Evolutionary conservation across 2,888 invertebrate species (phyloP).

Genomic region (Ormyrus thymus): DNA sequence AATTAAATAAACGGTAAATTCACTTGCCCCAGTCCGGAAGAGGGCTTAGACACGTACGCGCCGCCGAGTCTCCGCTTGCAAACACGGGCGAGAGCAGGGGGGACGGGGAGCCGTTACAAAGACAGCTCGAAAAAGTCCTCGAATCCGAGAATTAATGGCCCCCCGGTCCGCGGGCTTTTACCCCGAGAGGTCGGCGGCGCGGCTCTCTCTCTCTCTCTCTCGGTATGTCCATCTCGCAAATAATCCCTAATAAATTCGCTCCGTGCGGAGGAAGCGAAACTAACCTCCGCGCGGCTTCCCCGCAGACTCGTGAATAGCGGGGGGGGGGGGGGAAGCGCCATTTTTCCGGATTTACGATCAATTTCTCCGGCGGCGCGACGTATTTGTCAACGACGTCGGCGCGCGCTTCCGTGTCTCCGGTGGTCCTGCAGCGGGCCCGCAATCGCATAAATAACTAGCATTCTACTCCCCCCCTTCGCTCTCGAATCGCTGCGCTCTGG

Average conservation of each 20-base stretch:
- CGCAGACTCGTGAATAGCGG: conserved; percentile 1
- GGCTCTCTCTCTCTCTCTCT: not conserved
- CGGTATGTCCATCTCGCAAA: conserved; percentile 1
- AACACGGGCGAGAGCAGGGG: not conserved
- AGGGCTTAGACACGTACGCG: not conserved
- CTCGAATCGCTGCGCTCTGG: not conserved
- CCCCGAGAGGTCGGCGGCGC: not conserved
- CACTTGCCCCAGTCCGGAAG: too few relatives aligned
- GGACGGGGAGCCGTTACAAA: not conserved
- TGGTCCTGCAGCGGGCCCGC: not conserved
- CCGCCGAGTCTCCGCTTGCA: not conserved
- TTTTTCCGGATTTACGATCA: conserved; percentile 52
- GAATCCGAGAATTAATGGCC: conserved; percentile 42
- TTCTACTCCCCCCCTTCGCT: not conserved
- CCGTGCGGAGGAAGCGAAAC: not conserved
- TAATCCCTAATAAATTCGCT: conserved; percentile 40
- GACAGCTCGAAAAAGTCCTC: not conserved
- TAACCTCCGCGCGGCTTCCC: not conserved
- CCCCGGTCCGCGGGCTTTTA: too few relatives aligned
- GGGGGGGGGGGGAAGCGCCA: conserved; percentile 9
- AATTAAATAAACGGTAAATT: not conserved
- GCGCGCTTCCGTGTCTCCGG: not conserved
- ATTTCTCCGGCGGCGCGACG: conserved; percentile 29
- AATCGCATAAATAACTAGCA: conserved; percentile 46
- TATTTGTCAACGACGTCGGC: conserved; percentile 43